phyloP scores from a whole-genome alignment of 1,140 invertebrate species.

The Zaprionus capensis region DNA sequence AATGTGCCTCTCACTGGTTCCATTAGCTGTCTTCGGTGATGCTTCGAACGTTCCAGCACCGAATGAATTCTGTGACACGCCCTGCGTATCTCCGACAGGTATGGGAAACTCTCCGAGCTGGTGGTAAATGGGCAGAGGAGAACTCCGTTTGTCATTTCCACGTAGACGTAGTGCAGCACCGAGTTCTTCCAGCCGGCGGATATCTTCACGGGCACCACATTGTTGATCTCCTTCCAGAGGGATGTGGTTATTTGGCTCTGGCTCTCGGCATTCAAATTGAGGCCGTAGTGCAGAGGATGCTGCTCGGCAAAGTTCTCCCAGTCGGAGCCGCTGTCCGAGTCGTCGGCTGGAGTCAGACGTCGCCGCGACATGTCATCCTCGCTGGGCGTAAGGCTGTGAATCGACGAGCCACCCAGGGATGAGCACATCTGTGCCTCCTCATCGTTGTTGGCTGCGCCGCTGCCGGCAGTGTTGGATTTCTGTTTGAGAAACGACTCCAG shows the following conservation, averaged over 20 bases:
- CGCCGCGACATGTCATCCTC: conserved; percentile 72
- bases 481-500: conserved; percentile 85
- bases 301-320: conserved; percentile 87
- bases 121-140: conserved; percentile 68
- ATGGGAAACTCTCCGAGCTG: conserved; percentile 84
- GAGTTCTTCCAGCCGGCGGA: conserved; percentile 78
- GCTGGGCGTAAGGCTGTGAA: conserved; percentile 79
- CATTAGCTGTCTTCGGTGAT: conserved; percentile 85
- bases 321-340: conserved; percentile 85
- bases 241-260: conserved; percentile 89
- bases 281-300: conserved; percentile 86
- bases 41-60: conserved; percentile 88
- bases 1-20: conserved; percentile 84
- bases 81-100: conserved; percentile 88
- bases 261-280: conserved; percentile 86
- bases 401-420: conserved; percentile 74
- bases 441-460: conserved; percentile 43
- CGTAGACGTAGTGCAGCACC: conserved; percentile 73
- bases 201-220: conserved; percentile 86
- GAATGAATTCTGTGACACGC: conserved; percentile 89
- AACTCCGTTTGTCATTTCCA: conserved; percentile 72
- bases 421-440: conserved; percentile 73
- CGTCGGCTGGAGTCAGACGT: conserved; percentile 63
- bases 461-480: conserved; percentile 84
- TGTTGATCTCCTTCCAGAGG: conserved; percentile 89